Base-by-base conservation (phyloP, 2,113 vertebrate species). In the Todiramphus chloris region DNA sequence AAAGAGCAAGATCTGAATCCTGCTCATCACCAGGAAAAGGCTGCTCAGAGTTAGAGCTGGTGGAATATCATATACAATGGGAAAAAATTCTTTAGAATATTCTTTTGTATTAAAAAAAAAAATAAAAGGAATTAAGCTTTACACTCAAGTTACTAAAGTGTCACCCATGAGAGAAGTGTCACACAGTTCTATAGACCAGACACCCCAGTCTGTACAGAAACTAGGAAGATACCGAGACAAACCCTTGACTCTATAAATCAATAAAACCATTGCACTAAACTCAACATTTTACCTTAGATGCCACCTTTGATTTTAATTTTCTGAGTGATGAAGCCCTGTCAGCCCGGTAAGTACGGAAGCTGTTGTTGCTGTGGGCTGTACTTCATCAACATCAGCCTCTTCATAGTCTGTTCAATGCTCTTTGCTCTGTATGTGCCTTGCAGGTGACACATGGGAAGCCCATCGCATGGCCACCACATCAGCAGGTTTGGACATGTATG, bases 391-490 rank as follows among this genome's bases (percentile, higher is more conserved):
- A 43, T 6, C 74, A 68, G 25, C 51, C 23, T 43, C 16, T 0
- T 5, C 8, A 0, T 1, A 25, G 10, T 2, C 39, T 25, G 46
- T 23, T 30, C 25, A 5, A 12, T 0, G 4, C 6, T 9, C 20
- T 16, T 18, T 37, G 5, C 19, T 24, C 79, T 12, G 5, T 10
- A 10, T 11, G 0, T 5, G 9, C n/a, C 60, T 5, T 13, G 31
- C 13, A 64, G 55, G 18, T 25, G 81, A 35, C 70, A 17, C 2
- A 1, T 2, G 51, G 35, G 70, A 13, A 37, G 25, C 31, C 50
- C 18, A 13, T 1, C 6, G 53, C 0, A 4, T 25, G 56, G n/a
- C 48, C 53, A 27, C 21, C 75, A 27, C 18, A 8, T 11, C 8
- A 51, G n/a, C 63, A 79, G 48, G 4, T 15, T 8, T 28, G 62